A percentile compares a stretch with the other conserved stretches of the same genome.
These are phyloP conservation scores for Eudasyphora cyanicolor DNA, from an alignment of 2,888 invertebrate genomes.

Conservation along the genomic window DNA sequence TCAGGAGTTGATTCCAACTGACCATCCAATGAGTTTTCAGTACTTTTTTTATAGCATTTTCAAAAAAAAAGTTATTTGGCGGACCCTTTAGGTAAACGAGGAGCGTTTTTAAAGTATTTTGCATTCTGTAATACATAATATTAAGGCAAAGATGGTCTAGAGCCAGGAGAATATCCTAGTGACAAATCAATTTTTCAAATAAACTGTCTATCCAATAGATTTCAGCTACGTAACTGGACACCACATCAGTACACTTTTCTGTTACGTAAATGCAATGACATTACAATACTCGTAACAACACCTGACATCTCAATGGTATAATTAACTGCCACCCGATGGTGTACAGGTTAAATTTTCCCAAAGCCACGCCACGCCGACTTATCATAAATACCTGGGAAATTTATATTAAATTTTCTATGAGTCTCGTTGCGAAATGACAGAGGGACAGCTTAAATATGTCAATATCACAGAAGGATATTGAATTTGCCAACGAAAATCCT, in stretches of 20 bases:
- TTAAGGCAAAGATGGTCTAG: no score
- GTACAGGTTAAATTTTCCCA: conserved; percentile 1
- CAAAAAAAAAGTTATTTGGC: no score
- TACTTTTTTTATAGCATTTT: no score
- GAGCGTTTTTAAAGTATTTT: no score
- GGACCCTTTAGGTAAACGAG: no score
- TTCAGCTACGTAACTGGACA: no score
- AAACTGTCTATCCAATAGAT: no score
- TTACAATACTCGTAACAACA: not conserved
- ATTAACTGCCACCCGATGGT: not conserved
- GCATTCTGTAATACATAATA: no score
- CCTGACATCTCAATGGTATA: not conserved
- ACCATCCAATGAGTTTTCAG: no score
- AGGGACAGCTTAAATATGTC: not conserved
- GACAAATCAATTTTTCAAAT: no score
- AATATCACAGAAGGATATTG: conserved; percentile 23
- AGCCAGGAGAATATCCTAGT: no score
- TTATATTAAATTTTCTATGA: not conserved
- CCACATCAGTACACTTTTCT: not conserved
- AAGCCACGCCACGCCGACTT: not conserved
- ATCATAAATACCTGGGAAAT: conserved; percentile 12
- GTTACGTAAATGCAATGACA: not conserved
- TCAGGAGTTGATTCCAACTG: no score
- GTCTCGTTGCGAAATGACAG: not conserved
- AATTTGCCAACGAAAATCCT: conserved; percentile 15